phyloP scores from a whole-genome alignment of 2,113 vertebrate species.

The Dromiciops gliroides region DNA sequence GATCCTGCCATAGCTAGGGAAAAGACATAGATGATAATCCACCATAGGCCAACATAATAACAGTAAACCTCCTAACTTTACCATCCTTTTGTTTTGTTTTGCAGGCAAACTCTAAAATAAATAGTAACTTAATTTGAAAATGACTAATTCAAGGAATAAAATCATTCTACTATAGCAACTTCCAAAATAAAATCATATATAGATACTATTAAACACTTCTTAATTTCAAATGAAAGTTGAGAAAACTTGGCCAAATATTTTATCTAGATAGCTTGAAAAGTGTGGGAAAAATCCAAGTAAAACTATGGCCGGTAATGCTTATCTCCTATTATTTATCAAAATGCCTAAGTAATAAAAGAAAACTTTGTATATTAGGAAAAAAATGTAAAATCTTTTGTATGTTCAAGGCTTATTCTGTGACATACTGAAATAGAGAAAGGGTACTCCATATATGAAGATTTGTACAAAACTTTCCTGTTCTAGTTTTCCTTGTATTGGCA shows the following conservation, averaged over 20 bases:
- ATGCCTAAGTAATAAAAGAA: background rate
- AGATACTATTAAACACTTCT: constrained; percentile 54
- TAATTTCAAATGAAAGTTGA: constrained; percentile 60
- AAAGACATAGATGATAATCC: too few relatives aligned
- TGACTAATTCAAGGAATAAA: constrained; percentile 49
- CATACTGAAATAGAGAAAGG: too few relatives aligned
- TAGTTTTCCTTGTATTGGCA: constrained; percentile 53
- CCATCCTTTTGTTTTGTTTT: constrained; percentile 62
- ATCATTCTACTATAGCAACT: constrained; percentile 2
- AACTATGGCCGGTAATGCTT: constrained; percentile 1
- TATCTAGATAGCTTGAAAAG: constrained; percentile 26
- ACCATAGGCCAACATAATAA: constrained; percentile 54
- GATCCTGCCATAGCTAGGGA: too few relatives aligned
- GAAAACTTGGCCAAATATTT: constrained; percentile 58
- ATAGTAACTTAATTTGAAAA: constrained; percentile 58
- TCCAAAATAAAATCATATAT: background rate
- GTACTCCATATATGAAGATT: constrained; percentile 41
- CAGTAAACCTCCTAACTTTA: constrained; percentile 44
- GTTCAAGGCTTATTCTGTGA: too few relatives aligned
- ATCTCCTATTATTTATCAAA: constrained; percentile 14
- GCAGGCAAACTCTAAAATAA: constrained; percentile 41
- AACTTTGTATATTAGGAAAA: too few relatives aligned
- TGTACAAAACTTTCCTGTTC: constrained; percentile 57
- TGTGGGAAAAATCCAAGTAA: constrained; percentile 20
- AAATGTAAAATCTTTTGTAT: background rate